Percentiles rank a stretch among this genome's conserved stretches.
These are phyloP conservation scores for Chaetodon trifascialis DNA, from an alignment of 2,113 vertebrate species.

Conservation along the genomic window DNA sequence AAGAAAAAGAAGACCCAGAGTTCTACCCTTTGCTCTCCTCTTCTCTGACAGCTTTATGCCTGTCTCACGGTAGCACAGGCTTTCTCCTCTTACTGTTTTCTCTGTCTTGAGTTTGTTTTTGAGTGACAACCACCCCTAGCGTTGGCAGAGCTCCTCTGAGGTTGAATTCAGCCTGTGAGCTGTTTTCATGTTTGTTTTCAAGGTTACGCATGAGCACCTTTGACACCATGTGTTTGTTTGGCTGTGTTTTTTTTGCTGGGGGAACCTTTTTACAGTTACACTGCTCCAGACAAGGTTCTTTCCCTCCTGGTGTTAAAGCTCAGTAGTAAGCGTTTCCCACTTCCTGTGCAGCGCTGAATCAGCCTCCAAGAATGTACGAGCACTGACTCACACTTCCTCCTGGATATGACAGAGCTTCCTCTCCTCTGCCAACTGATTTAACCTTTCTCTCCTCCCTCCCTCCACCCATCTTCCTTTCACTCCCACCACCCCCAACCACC, in stretches of 20 bases:
- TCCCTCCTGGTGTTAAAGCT: conserved; percentile 68
- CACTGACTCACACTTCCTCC: conserved; percentile 88
- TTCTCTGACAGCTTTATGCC: conserved; percentile 40
- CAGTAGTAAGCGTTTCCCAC: conserved; percentile 77
- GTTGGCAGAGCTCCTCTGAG: neutral
- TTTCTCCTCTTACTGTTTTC: conserved; percentile 13
- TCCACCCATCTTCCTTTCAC: conserved; percentile 60
- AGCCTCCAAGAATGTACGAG: conserved; percentile 83
- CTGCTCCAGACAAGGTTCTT: conserved; percentile 58
- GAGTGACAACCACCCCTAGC: conserved; percentile 16
- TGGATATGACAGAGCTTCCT: conserved; percentile 87
- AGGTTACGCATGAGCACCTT: neutral
- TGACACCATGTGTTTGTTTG: neutral
- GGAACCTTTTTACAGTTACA: conserved; percentile 58
- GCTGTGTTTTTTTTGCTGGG: neutral
- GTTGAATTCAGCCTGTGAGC: conserved; percentile 1
- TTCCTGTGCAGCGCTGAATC: conserved; percentile 84
- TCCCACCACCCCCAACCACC: conserved; percentile 41
- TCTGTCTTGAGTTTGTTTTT: neutral
- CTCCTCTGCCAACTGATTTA: conserved; percentile 72
- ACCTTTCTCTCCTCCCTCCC: conserved; percentile 49
- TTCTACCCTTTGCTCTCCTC: conserved; percentile 47
- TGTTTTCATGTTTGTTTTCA: neutral
- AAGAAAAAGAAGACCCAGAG: conserved; percentile 60
- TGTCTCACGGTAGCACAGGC: neutral